Evolutionary conservation across 2,113 vertebrate species (phyloP).

Genomic region (Ondatra zibethicus): DNA sequence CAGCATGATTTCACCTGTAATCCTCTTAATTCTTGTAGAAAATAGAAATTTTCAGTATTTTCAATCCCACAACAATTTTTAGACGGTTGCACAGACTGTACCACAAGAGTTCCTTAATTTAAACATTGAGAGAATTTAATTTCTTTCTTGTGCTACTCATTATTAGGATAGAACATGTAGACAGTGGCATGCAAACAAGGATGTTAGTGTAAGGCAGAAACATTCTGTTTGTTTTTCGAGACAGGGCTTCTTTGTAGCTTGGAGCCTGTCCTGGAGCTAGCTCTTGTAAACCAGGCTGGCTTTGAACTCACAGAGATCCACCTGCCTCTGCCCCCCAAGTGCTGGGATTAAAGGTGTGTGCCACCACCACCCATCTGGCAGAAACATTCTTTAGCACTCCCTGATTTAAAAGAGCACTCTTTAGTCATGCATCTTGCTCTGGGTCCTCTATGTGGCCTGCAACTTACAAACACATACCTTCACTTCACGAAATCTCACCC

Average conservation of each 20-base stretch:
- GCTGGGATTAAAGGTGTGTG: no score
- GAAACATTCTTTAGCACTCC: not conserved
- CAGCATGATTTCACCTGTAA: not conserved
- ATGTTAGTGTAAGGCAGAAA: not conserved
- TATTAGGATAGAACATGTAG: not conserved
- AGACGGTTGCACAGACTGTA: not conserved
- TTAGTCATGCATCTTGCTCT: not conserved
- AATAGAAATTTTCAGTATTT: not conserved
- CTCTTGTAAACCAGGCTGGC: no score
- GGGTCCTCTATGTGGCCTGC: not conserved
- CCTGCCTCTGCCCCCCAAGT: no score
- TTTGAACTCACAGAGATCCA: no score
- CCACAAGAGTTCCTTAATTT: not conserved
- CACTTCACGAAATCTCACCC: not conserved
- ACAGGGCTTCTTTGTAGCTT: no score
- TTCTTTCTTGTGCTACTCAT: not conserved
- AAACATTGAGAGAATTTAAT: not conserved
- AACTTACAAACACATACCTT: not conserved
- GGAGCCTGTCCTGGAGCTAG: no score
- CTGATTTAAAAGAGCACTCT: not conserved
- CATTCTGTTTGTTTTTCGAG: not conserved
- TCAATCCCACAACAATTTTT: not conserved
- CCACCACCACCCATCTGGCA: no score
- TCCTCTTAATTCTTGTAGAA: not conserved
- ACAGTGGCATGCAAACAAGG: not conserved